Conservation (phyloP, 2,113 vertebrate species). For the Oceanites oceanicus region DNA sequence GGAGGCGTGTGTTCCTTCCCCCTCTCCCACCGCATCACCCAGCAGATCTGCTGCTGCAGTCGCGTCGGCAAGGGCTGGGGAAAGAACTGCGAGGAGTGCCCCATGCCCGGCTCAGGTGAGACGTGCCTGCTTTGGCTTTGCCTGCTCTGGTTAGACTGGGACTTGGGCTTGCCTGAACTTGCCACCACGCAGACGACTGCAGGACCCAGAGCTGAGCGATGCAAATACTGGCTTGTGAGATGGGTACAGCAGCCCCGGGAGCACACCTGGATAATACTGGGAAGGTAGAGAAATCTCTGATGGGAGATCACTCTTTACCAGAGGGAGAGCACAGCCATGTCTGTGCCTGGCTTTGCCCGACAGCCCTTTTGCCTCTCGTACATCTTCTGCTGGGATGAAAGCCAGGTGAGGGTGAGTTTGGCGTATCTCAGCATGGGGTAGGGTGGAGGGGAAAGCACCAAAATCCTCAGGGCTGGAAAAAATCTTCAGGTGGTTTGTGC, state of each 20-base stretch:
- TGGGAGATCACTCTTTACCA: neutral
- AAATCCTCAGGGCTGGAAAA: neutral
- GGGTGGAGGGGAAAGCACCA: neutral
- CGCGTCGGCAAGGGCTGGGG: slow-evolving; percentile 98
- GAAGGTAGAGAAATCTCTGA: neutral
- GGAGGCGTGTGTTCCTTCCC: slow-evolving; percentile 82
- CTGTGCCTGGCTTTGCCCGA: neutral
- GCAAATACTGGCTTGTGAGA: neutral
- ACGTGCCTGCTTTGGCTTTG: neutral
- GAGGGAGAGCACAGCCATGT: neutral
- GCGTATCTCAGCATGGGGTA: neutral
- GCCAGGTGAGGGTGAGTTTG: neutral
- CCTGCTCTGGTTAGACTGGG: neutral
- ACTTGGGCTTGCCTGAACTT: neutral
- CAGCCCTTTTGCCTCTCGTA: neutral
- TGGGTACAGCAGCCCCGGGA: neutral
- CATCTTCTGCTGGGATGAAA: neutral
- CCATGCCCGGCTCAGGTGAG: slow-evolving; percentile 86
- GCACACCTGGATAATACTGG: neutral
- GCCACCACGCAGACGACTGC: neutral
- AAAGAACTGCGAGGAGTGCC: slow-evolving; percentile 83
- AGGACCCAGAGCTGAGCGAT: neutral
- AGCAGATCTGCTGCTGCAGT: slow-evolving; percentile 99
- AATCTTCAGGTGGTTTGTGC: neutral
- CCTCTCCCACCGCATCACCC: slow-evolving; percentile 90